Percentiles rank a stretch among this genome's conserved stretches.
phyloP scores from a whole-genome alignment of 2,888 invertebrate genomes.

The Idaea aversata region DNA sequence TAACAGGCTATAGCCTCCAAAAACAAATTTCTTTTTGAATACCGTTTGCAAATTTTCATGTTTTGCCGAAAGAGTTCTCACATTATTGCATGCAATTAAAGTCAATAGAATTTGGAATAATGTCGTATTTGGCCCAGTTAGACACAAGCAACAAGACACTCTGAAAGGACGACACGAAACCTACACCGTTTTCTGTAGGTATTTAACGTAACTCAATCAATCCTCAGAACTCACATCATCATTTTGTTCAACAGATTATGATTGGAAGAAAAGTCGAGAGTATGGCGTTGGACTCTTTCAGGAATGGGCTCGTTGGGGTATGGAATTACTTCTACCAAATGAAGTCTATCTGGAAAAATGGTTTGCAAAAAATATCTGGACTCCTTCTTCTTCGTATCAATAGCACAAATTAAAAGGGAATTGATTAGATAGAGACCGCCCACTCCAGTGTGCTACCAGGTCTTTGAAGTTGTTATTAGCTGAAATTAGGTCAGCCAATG shows the following conservation, averaged over 20 bases:
- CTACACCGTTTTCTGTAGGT: not conserved
- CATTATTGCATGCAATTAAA: not conserved
- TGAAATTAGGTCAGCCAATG: too few species aligned
- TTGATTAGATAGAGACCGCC: not conserved
- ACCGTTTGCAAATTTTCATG: conserved; percentile 7
- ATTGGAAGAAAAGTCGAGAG: conserved; percentile 31
- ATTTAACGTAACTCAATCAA: not conserved
- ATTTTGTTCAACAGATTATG: conserved; percentile 29
- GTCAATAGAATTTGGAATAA: not conserved
- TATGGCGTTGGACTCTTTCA: conserved; percentile 28
- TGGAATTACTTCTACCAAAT: conserved; percentile 27
- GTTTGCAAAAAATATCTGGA: not conserved
- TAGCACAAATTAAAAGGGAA: not conserved
- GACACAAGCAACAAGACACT: not conserved
- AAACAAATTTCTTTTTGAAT: not conserved
- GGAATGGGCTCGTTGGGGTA: conserved; percentile 28
- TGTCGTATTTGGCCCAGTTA: not conserved
- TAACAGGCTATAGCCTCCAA: too few species aligned
- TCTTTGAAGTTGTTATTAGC: too few species aligned
- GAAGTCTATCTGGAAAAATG: conserved; percentile 32
- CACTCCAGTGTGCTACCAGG: too few species aligned
- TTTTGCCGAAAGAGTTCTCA: not conserved
- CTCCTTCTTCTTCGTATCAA: not conserved
- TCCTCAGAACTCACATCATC: conserved; percentile 21
- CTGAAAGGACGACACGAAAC: not conserved